Percentiles rank a stretch among this genome's conserved stretches.
phyloP scores from a whole-genome alignment of 1,140 invertebrate genomes.

The Aphidius gifuensis region DNA sequence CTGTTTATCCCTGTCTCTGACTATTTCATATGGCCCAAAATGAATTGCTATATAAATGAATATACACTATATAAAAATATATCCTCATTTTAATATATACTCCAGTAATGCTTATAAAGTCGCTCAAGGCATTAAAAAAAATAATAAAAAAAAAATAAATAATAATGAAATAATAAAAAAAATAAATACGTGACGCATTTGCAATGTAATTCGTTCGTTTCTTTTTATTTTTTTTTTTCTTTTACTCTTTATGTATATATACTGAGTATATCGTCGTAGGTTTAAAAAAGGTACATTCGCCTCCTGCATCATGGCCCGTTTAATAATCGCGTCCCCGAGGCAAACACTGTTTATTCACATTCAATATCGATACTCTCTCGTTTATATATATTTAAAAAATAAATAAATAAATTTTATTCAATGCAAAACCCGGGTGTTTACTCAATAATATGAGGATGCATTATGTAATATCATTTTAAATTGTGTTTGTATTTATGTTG shows the following conservation, averaged over 20 bases:
- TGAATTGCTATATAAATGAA: not conserved
- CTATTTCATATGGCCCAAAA: not conserved
- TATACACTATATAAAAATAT: no score
- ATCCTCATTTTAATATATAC: no score
- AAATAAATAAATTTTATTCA: conserved; percentile 10
- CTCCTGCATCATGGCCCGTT: conserved; percentile 7
- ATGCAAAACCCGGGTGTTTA: not conserved
- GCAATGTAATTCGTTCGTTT: conserved; percentile 20
- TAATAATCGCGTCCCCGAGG: conserved; percentile 23
- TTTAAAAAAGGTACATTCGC: not conserved
- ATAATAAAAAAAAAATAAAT: no score
- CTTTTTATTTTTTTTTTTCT: not conserved
- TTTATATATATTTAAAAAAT: no score
- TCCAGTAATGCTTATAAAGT: not conserved
- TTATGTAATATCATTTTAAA: no score
- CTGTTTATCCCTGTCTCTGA: conserved; percentile 42
- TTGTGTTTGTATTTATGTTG: no score
- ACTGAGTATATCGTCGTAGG: no score
- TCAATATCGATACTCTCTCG: conserved; percentile 21
- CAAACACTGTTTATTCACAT: conserved; percentile 17
- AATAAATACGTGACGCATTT: not conserved
- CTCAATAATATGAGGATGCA: not conserved
- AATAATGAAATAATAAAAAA: no score
- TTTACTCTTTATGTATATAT: conserved; percentile 23
- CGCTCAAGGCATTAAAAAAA: conserved; percentile 9